Conservation (phyloP, 2,797 vertebrate species). For the Oreochromis mossambicus region DNA sequence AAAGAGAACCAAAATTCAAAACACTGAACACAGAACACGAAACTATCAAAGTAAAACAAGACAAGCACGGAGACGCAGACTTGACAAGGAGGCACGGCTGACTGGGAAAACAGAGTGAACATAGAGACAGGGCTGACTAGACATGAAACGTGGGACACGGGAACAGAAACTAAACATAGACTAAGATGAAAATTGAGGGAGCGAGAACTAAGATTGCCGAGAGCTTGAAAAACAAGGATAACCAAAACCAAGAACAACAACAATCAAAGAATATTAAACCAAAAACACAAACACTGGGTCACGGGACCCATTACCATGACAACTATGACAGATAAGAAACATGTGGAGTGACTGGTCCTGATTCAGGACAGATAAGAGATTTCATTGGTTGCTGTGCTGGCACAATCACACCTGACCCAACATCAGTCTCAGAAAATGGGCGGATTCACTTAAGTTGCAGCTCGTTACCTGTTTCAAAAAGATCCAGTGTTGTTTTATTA, state of each 20-base stretch:
- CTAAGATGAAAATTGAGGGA: background rate
- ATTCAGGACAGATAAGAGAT: background rate
- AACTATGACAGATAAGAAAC: background rate
- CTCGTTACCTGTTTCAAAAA: background rate
- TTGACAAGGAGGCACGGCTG: no score
- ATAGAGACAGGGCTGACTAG: accelerated
- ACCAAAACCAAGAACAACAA: background rate
- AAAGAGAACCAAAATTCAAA: no score
- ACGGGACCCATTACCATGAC: background rate
- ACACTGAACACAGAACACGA: no score
- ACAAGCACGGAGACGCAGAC: no score
- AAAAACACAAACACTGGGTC: background rate
- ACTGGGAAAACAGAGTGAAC: accelerated
- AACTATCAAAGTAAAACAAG: no score
- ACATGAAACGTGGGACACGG: background rate
- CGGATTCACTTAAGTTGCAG: background rate
- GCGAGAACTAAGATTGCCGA: accelerated
- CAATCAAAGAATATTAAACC: accelerated
- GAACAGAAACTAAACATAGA: background rate
- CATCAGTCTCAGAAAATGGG: accelerated
- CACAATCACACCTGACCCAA: background rate
- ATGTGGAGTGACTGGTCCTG: background rate
- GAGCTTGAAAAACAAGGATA: background rate
- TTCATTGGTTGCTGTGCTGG: background rate
- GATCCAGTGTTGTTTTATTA: background rate